Evolutionary conservation across 2,797 vertebrate species (phyloP), one percentile per base, ranked within the genome.

Genomic region (Pempheris klunzingeri): DNA sequence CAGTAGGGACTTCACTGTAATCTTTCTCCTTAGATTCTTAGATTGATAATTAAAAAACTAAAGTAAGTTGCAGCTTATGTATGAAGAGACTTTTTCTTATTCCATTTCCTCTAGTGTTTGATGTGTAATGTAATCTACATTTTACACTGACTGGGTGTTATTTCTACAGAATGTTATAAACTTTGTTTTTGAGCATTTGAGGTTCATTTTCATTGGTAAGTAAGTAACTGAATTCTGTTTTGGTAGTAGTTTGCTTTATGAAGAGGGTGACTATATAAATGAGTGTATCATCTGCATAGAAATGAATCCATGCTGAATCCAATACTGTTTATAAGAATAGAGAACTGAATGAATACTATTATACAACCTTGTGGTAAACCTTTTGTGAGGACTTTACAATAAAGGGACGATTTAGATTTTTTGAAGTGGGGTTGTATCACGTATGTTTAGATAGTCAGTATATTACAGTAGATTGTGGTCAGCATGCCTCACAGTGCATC

Each of bases 231-330:
- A 18, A 52, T 15, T 41, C 10, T 12, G 18, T 47, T 36, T 13
- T 1, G 1, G 10, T 5, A 14, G 22, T 32, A 14, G 10, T 20
- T 49, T 58, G 26, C 18, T 36, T 62, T 5, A 34, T 6, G 15
- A 2, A 24, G 5, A 1, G 1, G 4, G 7, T 0, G 0, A n/a
- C 3, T 6, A 4, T 20, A 63, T 49, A 38, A 7, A 57, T 17
- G 7, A 20, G 4, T 22, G n/a, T 8, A 34, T 63, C 66, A 55
- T 71, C 71, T 75, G 58, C 62, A 64, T 63, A 68, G 2, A 71
- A 59, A 54, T 15, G 0, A 22, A 68, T 64, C 3, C 26, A 52
- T 3, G 0, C 9, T 12, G 30, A 28, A 11, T 41, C 3, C 2
- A n/a, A 2, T 1, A 24, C 41, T 24, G 11, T 22, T 53, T 12